Evolutionary conservation across 2,797 vertebrate species (phyloP).

Genomic region (Megalops cyprinoides): DNA sequence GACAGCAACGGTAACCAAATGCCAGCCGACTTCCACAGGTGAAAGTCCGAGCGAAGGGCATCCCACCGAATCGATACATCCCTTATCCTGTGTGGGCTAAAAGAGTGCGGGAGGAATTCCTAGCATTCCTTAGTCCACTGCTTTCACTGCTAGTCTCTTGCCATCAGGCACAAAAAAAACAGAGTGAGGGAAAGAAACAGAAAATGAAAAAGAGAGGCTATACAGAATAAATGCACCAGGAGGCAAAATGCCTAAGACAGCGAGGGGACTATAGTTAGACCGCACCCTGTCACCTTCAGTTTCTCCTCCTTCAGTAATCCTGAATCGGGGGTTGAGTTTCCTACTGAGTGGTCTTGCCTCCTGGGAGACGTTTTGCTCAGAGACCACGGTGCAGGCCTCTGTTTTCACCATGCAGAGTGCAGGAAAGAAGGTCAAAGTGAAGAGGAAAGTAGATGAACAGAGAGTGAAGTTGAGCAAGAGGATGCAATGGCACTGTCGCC

Average conservation of each 20-base stretch:
- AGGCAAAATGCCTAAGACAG: neutral
- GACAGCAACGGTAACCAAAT: constrained; percentile 61
- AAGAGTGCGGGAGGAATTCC: constrained; percentile 55
- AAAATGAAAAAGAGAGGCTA: neutral
- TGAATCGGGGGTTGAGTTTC: constrained; percentile 70
- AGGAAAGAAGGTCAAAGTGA: neutral
- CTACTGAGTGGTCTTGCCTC: constrained; percentile 51
- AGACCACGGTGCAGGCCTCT: neutral
- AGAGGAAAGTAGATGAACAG: neutral
- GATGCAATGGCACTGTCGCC: neutral
- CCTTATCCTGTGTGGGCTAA: constrained; percentile 50
- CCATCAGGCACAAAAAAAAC: neutral
- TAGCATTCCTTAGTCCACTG: constrained; percentile 42
- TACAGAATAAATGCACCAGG: neutral
- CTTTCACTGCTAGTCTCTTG: constrained; percentile 40
- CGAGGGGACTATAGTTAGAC: constrained; percentile 78
- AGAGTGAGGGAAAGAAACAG: neutral
- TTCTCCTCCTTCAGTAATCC: constrained; percentile 70
- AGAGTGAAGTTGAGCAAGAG: constrained; percentile 9
- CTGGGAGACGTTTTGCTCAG: neutral
- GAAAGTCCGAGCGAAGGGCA: constrained; percentile 49
- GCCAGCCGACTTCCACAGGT: constrained; percentile 56
- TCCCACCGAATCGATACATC: constrained; percentile 20
- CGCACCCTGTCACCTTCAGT: constrained; percentile 73
- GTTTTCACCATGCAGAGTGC: neutral